A percentile compares a stretch with the other conserved stretches of the same genome.
phyloP scores from a whole-genome alignment of 2,888 invertebrate genomes.

The Latheticus oryzae region DNA sequence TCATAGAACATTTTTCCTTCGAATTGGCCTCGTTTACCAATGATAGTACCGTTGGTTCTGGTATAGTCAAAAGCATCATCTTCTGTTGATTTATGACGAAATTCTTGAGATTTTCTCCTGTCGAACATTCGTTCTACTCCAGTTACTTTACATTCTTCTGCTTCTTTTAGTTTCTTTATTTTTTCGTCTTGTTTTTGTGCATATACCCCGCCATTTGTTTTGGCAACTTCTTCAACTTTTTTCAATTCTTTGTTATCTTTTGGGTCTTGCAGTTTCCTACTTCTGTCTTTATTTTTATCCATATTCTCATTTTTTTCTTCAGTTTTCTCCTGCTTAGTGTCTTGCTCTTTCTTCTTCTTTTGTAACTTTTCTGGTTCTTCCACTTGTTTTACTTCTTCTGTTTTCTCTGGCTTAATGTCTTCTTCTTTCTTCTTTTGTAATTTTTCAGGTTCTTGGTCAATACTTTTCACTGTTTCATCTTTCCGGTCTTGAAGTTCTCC shows the following conservation, averaged over 20 bases:
- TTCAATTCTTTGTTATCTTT: conserved; percentile 43
- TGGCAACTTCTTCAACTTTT: conserved; percentile 40
- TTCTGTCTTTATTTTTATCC: conserved; percentile 41
- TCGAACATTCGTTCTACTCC: conserved; percentile 54
- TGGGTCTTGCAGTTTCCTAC: conserved; percentile 42
- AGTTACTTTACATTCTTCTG: conserved; percentile 60
- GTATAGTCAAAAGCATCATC: too few relatives aligned
- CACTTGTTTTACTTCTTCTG: conserved; percentile 58
- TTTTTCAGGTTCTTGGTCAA: conserved; percentile 40
- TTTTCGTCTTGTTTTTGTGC: conserved; percentile 40
- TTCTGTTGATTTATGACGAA: too few relatives aligned
- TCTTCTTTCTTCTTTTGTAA: conserved; percentile 51
- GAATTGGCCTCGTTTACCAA: too few relatives aligned
- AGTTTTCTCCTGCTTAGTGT: conserved; percentile 39
- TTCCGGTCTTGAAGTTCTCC: too few relatives aligned
- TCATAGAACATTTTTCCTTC: conserved; percentile 45
- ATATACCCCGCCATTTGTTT: conserved; percentile 42
- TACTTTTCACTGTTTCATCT: conserved; percentile 41
- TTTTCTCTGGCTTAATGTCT: conserved; percentile 46
- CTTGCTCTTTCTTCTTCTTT: conserved; percentile 44
- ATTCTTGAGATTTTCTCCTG: conserved; percentile 60
- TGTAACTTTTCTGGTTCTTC: conserved; percentile 60
- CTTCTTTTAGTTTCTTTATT: conserved; percentile 39
- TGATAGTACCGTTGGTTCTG: too few relatives aligned
- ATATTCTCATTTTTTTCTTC: conserved; percentile 39